Base-by-base conservation (phyloP, 2,888 invertebrate species). In the Alviniconcha strummeri region DNA sequence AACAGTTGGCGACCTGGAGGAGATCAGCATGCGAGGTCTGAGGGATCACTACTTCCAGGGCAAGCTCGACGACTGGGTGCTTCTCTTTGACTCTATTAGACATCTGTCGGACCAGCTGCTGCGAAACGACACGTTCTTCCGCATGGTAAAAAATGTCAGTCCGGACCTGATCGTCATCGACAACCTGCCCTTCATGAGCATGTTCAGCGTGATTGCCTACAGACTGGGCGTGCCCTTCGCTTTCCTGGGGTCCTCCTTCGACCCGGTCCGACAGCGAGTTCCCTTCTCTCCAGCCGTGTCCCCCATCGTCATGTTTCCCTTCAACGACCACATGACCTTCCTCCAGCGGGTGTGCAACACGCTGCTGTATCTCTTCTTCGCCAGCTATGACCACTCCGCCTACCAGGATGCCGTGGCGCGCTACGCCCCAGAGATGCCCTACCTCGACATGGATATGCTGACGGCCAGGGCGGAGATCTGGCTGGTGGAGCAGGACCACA, bases 401-500 rank as follows among this genome's bases (percentile, higher is more conserved):
- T 56, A 64, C 4, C 69, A 80, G 56, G 77, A 85, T 17, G 71
- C 15, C 5, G 80, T 83, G 15, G 36, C 81, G 11, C 56, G 71
- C n/a, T 86, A 81, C n/a, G 85, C 86, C 4, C 83, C 84, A 15
- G 78, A 85, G 52, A 83, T 54, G 80, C 81, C 83, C 2, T 60
- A 67, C 17, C 52, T 84, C 3, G 54, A 83, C 8, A 54, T 83
- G 9, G 55, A 19, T 5, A 81, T 86, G 64, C 36, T 87, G 15
- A 54, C 72, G 3, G 55, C 77, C 7, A 81, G 81, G 15, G 84
- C 88, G 4, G 82, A 85, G 55, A 75, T 90, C n/a, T 85, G 82
- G 81, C 71, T 89, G 11, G 80, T 85, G 54, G 87, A 86, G 72
- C 64, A 64, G 8, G 88, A 89, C 78, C 82, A 83, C 75, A 72